Evolutionary conservation across 2,888 invertebrate genomes (phyloP), one percentile per base, ranked within the genome.

Genomic region (Tubulanus polymorphus): DNA sequence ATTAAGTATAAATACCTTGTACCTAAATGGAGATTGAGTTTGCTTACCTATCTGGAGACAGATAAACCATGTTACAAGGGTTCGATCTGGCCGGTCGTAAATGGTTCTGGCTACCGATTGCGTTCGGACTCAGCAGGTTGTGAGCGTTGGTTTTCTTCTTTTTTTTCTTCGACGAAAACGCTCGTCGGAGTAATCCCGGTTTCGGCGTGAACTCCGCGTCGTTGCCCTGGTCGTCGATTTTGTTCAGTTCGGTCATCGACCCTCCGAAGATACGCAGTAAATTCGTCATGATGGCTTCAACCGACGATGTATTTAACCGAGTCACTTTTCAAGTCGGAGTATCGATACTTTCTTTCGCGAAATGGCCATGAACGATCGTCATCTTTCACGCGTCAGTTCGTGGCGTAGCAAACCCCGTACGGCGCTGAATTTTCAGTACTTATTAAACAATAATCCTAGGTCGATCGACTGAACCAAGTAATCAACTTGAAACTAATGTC

Each of bases 101-200:
- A 5, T 18, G 41, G 20, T 41, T 18, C 6, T 41, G 41, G 15
- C 15, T 15, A 18, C 20, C 20, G 15, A 18, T 41, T 18, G 18
- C 18, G 15, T 41, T 41, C 15, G 41, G 41, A 18, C 20, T 20
- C 6, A 41, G 15, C 41, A 18, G 20, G 26, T 48, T 18, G 32
- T 25, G 48, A 35, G 54, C 18, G 15, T n/a, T 23, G 15, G 35
- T 26, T 12, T 45, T 27, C 28, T 60, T 51, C 20, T 45, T 25
- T 28, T 54, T 63, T 48, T 57, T 55, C 53, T 56, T 54, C n/a
- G 65, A 65, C 26, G 63, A 63, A 49, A 65, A 65, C 12, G 65
- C 65, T 10, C 65, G 48, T 15, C 65, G 56, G 25, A 65, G 48
- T 8, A 64, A 51, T 3, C 63, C 62, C n/a, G 59, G 48, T 37